Base-by-base conservation (phyloP, 1,140 invertebrate genomes). In the Leptinotarsa undecemlineata region DNA sequence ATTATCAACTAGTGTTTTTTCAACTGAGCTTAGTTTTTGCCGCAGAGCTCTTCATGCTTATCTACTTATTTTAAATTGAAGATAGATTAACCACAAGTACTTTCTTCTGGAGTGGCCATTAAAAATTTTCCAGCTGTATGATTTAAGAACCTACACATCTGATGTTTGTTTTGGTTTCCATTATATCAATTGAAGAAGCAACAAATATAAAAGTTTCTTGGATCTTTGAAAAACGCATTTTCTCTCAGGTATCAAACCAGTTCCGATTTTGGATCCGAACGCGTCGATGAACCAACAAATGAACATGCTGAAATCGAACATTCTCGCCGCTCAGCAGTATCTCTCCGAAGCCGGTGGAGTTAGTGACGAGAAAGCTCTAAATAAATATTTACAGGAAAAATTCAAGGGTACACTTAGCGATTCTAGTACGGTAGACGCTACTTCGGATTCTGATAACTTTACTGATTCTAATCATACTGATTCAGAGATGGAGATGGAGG, bases 281-380 rank as follows among this genome's bases (percentile, higher is more conserved):
- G 86, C 86, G 42, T 87, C 88, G 14, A 85, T 89, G 78, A 87
- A 88, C 69, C 89, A 90, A 70, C 89, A 90, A 78, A 88, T 90
- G 61, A 89, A 87, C 23, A 79, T 90, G 62, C 84, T 90, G n/a
- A 88, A 89, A 77, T 87, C 89, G 8, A 90, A 89, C 80, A 88
- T 90, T 68, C 81, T 90, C 26, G 88, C 88, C 5, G 88, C 88
- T 13, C 88, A 89, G 71, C 83, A 88, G 73, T 88, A 89, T 57
- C 84, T 87, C 21, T 83, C 84, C 23, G 85, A 86, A 73, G 84
- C 86, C 57, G 82, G 79, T 33, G 88, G 88, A 71, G 83, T 79
- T 47, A 88, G 88, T 73, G 88, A 89, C 33, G 88, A 88, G 75
- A 86, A 84, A 80, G 81, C 82, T 26, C 47, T 81, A 83, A 75